Conservation (phyloP, 2,113 vertebrate genomes). For the Astur gentilis region DNA sequence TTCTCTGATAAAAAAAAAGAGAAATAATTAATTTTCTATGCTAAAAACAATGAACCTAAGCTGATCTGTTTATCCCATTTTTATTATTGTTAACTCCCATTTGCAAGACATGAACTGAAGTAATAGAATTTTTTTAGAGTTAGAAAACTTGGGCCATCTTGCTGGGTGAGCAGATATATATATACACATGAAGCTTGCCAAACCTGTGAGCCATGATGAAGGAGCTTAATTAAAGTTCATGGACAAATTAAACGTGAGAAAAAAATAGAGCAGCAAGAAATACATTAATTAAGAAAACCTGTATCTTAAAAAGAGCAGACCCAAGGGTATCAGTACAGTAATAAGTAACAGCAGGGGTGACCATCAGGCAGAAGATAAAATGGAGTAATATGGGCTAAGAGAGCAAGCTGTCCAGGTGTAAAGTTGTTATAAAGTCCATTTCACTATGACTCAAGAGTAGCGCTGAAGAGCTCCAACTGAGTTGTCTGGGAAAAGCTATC, state of each 20-base stretch:
- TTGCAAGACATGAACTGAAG: not conserved
- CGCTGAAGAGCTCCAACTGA: not conserved
- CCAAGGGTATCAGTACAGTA: constrained; percentile 7
- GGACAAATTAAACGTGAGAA: constrained; percentile 30
- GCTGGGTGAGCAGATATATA: not conserved
- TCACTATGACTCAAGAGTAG: not conserved
- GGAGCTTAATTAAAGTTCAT: constrained; percentile 60
- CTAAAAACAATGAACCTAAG: not conserved
- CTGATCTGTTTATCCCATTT: not conserved
- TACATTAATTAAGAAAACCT: constrained; percentile 50
- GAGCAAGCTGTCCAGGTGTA: constrained; percentile 4
- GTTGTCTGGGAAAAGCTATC: not conserved
- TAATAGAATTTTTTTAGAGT: not conserved
- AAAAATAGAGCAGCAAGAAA: constrained; percentile 25
- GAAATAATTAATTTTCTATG: not conserved
- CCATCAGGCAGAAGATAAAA: constrained; percentile 30
- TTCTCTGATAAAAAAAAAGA: not conserved
- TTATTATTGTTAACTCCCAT: not conserved
- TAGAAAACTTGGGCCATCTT: constrained; percentile 14
- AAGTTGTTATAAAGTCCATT: not conserved
- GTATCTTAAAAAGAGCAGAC: constrained; percentile 25
- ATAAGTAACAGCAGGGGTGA: constrained; percentile 46
- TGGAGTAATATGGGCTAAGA: not conserved
- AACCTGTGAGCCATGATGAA: constrained; percentile 41
- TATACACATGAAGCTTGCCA: constrained; percentile 5